A percentile compares a stretch with the other conserved stretches of the same genome.
phyloP scores from a whole-genome alignment of 2,113 vertebrate species.

The Uropsilus gracilis region DNA sequence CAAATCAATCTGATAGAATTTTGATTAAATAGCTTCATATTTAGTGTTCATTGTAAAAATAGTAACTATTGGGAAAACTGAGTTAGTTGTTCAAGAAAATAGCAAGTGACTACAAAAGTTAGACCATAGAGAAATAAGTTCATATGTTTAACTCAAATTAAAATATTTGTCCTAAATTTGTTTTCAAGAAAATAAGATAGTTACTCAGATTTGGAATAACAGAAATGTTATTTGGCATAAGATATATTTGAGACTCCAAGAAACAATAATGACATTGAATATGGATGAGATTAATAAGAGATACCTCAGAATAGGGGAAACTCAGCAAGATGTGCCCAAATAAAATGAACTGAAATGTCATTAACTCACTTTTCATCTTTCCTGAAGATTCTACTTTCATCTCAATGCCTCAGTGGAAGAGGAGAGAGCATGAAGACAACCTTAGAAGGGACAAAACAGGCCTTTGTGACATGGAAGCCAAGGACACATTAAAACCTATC shows the following conservation, averaged over 20 bases:
- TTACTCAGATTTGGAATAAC: neutral
- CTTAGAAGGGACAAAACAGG: neutral
- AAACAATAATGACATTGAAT: neutral
- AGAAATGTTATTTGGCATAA: neutral
- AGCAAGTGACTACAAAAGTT: neutral
- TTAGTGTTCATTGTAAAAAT: conserved; percentile 6
- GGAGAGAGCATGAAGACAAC: neutral
- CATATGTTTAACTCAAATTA: neutral
- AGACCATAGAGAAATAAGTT: neutral
- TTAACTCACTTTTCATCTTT: neutral
- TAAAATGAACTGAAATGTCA: neutral
- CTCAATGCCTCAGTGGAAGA: neutral
- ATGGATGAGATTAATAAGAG: neutral
- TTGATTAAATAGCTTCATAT: conserved; percentile 44
- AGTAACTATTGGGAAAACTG: neutral
- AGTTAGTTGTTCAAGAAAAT: neutral
- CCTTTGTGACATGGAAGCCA: neutral
- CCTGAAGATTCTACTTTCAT: neutral
- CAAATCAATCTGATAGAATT: conserved; percentile 24
- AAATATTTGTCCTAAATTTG: conserved; percentile 31
- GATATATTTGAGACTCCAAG: neutral
- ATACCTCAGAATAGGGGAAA: neutral
- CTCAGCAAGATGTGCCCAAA: neutral
- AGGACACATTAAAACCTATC: neutral
- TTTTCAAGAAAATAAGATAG: conserved; percentile 47